A percentile compares a stretch with the other conserved stretches of the same genome.
phyloP scores from a whole-genome alignment of 2,113 vertebrate genomes.

The Phrynosoma blainvillii region DNA sequence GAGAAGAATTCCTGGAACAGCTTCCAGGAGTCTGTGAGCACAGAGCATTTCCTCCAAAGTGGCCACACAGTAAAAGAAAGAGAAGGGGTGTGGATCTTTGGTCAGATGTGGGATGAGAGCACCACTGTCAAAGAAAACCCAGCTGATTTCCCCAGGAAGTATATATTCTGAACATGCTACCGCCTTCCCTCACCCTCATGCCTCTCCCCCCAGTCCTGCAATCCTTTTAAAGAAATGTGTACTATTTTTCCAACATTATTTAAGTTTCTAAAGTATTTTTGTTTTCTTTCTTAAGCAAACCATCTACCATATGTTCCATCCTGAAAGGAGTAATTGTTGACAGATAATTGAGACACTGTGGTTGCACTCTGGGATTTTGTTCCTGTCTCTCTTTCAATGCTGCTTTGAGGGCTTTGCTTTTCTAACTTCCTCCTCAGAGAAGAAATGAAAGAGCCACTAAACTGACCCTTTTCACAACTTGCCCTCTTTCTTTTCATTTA shows the following conservation, averaged over 20 bases:
- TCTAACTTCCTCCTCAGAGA: conserved; percentile 72
- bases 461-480: conserved; percentile 73
- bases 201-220: not conserved
- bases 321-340: conserved; percentile 77
- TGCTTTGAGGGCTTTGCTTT: conserved; percentile 76
- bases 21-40: not conserved
- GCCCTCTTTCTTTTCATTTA: conserved; percentile 69
- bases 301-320: conserved; percentile 78
- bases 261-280: conserved; percentile 45
- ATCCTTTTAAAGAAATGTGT: conserved; percentile 68
- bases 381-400: conserved; percentile 73
- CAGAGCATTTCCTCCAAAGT: not conserved
- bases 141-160: not conserved
- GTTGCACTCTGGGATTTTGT: conserved; percentile 67
- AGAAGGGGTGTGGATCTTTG: not conserved
- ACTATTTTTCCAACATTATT: conserved; percentile 47
- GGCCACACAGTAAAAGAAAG: not conserved
- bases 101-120: not conserved
- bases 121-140: conserved; percentile 24
- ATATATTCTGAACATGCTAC: not conserved
- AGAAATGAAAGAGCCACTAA: conserved; percentile 66
- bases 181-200: not conserved
- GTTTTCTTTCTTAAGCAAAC: conserved; percentile 69
- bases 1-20: not conserved
- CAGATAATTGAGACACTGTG: conserved; percentile 76